Base-by-base conservation (phyloP, 2,888 invertebrate genomes). In the Calameuta filiformis region DNA sequence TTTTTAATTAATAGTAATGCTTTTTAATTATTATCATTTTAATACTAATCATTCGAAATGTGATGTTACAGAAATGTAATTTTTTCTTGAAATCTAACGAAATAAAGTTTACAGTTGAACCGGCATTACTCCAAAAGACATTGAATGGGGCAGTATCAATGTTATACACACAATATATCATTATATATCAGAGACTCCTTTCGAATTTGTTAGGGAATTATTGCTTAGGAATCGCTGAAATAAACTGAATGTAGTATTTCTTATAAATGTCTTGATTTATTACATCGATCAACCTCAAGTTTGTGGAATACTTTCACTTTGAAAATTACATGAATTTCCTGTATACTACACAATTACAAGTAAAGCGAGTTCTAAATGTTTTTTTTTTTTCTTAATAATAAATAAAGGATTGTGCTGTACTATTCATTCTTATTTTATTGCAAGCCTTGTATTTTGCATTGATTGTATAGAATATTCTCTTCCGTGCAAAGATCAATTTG, bases 211-310 rank as follows among this genome's bases (percentile, higher is more conserved):
- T 90, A 89, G 87, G 89, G 90, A 90, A 88, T 89, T 90, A 90
- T 89, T 89, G 88, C 87, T 89, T 89, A 89, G 89, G 86, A 87
- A 88, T 89, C 88, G 88, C 88, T 88, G 87, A 88, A 90, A 90
- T 89, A 90, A 90, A 91, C 86, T 89, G 81, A 89, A 90, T 89
- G 90, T 90, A 90, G 90, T 90, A 90, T 90, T 90, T 90, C 90
- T 90, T 90, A 88, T 87, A 87, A 83, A 85, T 76, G 68, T 34
- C 31, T 75, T 40, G n/a, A 75, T 68, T 75, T 68, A 75, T 75
- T 75, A 34, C 34, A 56, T 68, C 11, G 68, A 75, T 75, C 23
- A 56, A 56, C 56, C 56, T 56, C 23, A 56, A 56, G 56, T 23
- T 56, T 15, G 0, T 56, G 56, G 9, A 56, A 56, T 56, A 9